Evolutionary conservation across 2,113 vertebrate genomes (phyloP).

Genomic region (Sinosuthora webbiana): DNA sequence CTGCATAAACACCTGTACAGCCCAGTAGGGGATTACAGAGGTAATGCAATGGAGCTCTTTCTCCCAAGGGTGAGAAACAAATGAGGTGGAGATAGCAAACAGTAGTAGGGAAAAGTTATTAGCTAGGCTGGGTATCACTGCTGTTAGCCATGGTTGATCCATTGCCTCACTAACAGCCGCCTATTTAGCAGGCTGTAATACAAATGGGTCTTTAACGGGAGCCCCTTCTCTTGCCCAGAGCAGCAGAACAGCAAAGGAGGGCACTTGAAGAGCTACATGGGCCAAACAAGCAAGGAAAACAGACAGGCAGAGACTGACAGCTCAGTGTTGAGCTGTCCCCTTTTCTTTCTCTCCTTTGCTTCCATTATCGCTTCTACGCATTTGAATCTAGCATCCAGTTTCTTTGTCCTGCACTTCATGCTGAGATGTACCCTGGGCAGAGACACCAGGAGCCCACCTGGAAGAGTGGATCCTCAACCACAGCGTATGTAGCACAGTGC

Average conservation of each 20-base stretch:
- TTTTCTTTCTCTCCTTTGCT: too few species aligned
- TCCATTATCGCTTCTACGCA: background rate
- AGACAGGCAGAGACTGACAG: background rate
- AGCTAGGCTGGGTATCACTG: background rate
- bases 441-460: background rate
- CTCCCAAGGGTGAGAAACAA: background rate
- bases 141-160: background rate
- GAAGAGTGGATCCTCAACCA: background rate
- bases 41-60: background rate
- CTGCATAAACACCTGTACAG: background rate
- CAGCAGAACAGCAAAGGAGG: background rate
- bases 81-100: background rate
- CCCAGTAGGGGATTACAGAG: background rate
- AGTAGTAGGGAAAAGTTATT: background rate
- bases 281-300: background rate
- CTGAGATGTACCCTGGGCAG: background rate
- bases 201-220: background rate
- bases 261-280: background rate
- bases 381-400: background rate
- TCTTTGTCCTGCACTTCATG: background rate
- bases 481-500: rapidly evolving
- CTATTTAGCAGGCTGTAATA: background rate
- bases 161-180: background rate
- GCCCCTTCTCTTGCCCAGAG: background rate
- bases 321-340: background rate